Evolutionary conservation across 1,140 invertebrate genomes (phyloP), one percentile per base, ranked within the genome.

Genomic region (Anadara kagoshimensis): DNA sequence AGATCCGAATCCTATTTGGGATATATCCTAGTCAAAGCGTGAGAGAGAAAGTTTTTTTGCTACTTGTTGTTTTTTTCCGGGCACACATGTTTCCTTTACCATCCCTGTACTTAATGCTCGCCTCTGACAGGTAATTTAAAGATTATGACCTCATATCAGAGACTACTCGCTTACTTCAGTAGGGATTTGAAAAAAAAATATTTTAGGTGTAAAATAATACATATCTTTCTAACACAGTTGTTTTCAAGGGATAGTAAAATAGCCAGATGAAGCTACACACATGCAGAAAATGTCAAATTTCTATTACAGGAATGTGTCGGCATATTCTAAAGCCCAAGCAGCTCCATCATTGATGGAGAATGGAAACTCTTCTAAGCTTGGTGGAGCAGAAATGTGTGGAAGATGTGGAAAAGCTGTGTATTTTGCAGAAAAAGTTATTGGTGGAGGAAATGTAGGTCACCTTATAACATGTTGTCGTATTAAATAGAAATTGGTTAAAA

Each of bases 361-460:
- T 2, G 16, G 64, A 54, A n/a, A 61, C 7, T 41, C 64, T 20
- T 16, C 68, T 45, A 44, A 68, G 36, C 56, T 69, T 57, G 69
- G 80, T 36, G 56, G 73, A 64, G 72, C 69, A 3, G 84, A 85
- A 36, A 98, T 98, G 91, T 99, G 98, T 93, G 96, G 97, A 78
- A 97, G 98, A 91, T 99, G 98, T 93, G 93, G 94, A 87, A 98
- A 98, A 92, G 96, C 96, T 73, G 98, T 99, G 57, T 99, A 98
- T 90, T 97, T 97, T 83, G 98, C 98, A 69, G 98, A 99, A 91
- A 97, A 99, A 91, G 93, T 97, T 85, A 94, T 97, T 83, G 97
- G 97, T 83, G 97, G 96, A 86, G 97, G 97, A 87, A 94, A 96
- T 95, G 97, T 99, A 92, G 94, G 93, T 93, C n/a, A 36, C n/a